Conservation (phyloP, 1,140 invertebrate species). For the Melanaphis sacchari region DNA sequence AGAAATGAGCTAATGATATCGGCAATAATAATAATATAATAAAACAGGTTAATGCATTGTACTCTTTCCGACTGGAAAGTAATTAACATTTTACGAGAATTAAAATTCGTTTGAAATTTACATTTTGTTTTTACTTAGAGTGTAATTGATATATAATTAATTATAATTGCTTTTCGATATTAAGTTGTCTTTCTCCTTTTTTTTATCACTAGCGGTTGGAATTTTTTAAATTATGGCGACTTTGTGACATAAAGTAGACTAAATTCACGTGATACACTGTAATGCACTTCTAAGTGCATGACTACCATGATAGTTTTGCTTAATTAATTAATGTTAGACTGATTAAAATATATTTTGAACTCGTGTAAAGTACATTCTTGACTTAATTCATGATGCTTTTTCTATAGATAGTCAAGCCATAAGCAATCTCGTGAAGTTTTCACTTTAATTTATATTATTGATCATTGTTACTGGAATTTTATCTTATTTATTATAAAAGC, state of each 20-base stretch:
- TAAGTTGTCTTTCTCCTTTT: neutral
- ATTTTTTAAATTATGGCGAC: neutral
- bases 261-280: neutral
- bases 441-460: slow-evolving; percentile 29
- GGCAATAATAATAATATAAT: neutral
- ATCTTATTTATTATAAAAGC: slow-evolving; percentile 11
- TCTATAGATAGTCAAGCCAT: neutral
- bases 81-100: slow-evolving; percentile 9
- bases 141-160: slow-evolving; percentile 7
- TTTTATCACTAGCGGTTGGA: neutral
- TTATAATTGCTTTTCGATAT: slow-evolving; percentile 22
- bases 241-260: neutral
- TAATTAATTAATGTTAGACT: neutral
- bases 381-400: neutral
- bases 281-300: neutral
- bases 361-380: neutral
- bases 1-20: neutral
- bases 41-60: neutral
- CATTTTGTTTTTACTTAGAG: neutral
- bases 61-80: neutral
- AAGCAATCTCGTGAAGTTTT: neutral
- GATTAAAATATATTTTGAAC: neutral
- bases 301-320: neutral
- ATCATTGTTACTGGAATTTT: slow-evolving; percentile 18
- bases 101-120: slow-evolving; percentile 30